Conservation (phyloP, 2,113 vertebrate species). For the Eurystomus gularis region DNA sequence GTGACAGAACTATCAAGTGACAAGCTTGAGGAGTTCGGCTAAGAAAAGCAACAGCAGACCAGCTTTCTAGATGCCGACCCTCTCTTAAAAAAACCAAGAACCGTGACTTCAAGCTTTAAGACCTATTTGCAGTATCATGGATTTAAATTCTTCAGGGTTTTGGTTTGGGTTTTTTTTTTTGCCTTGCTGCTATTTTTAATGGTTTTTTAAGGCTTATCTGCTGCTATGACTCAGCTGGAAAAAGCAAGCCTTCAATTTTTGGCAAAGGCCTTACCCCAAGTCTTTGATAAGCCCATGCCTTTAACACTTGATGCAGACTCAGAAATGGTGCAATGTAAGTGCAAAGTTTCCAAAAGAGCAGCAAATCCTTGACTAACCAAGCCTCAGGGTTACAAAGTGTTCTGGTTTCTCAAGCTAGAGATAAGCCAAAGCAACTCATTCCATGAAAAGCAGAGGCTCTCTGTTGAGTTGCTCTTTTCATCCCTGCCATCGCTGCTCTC, state of each 20-base stretch:
- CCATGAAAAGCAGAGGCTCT: neutral
- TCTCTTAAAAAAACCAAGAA: neutral
- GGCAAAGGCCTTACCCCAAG: neutral
- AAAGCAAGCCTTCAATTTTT: neutral
- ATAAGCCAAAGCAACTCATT: neutral
- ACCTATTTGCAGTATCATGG: neutral
- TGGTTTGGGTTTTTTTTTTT: neutral
- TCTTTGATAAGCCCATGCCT: neutral
- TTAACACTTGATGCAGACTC: neutral
- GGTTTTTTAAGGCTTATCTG: neutral
- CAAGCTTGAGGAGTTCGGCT: neutral
- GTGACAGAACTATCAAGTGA: neutral
- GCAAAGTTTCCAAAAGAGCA: neutral
- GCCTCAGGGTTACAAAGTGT: accelerated
- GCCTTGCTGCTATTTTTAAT: neutral
- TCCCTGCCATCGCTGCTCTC: neutral
- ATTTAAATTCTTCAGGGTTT: neutral
- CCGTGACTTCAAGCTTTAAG: neutral
- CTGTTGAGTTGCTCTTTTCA: neutral
- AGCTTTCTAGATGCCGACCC: neutral
- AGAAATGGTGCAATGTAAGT: neutral
- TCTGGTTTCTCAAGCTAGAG: neutral
- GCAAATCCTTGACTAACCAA: neutral
- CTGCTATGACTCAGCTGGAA: slow-evolving; percentile 47
- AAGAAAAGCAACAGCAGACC: neutral